These are phyloP conservation scores for Hypena proboscidalis DNA, from an alignment of 2,888 invertebrate genomes.

Conservation along the genomic window DNA sequence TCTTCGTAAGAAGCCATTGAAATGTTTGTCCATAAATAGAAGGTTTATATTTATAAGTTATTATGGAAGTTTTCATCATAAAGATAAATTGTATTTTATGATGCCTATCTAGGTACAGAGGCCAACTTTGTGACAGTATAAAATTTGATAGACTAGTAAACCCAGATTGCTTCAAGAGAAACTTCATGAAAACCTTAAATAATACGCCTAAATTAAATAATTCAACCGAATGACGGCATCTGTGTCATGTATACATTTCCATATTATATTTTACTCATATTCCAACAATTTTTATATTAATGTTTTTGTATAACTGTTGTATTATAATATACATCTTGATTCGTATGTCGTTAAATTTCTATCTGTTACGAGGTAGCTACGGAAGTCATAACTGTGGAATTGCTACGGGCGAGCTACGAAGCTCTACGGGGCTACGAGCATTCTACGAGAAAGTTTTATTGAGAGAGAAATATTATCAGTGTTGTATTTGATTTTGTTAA, in stretches of 20 bases:
- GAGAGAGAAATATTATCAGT: no score
- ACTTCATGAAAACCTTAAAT: no score
- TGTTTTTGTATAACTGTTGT: conserved; percentile 41
- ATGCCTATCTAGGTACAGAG: not conserved
- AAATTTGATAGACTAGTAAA: no score
- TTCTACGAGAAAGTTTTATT: no score
- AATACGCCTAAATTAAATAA: no score
- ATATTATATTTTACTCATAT: conserved; percentile 27
- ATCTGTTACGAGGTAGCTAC: conserved; percentile 7
- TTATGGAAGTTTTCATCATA: not conserved
- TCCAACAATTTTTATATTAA: conserved; percentile 34
- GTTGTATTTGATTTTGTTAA: no score
- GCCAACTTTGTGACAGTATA: no score
- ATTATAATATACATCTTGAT: conserved; percentile 26
- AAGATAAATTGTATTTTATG: not conserved
- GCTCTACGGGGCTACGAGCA: not conserved
- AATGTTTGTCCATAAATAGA: not conserved
- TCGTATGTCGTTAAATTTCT: conserved; percentile 13
- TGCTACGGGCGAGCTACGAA: not conserved
- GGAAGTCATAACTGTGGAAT: not conserved
- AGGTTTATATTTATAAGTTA: not conserved
- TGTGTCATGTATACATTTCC: conserved; percentile 34
- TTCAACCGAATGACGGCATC: conserved; percentile 10
- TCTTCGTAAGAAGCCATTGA: no score
- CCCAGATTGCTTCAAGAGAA: no score